Percentiles rank a stretch among this genome's conserved stretches.
phyloP scores from a whole-genome alignment of 2,113 vertebrate species.

The Pedetes capensis region DNA sequence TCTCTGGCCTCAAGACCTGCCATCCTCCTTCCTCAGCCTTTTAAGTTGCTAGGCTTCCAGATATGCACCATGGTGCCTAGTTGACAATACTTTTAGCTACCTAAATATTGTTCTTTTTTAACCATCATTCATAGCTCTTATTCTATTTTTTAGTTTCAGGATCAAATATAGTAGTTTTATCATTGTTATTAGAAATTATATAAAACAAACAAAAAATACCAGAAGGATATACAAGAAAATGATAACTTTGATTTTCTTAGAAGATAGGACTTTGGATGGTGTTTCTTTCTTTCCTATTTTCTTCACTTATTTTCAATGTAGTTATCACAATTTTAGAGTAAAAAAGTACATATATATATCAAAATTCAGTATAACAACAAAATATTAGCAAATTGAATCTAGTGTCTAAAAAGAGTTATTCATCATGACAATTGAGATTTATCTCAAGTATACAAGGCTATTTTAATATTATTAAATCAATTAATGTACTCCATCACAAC shows the following conservation, averaged over 20 bases:
- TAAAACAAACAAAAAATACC: not conserved
- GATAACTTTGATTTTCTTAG: not conserved
- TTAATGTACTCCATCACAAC: not conserved
- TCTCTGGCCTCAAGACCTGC: no score
- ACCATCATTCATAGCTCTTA: not conserved
- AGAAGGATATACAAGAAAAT: not conserved
- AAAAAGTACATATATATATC: not conserved
- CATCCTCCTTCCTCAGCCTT: no score
- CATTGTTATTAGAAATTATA: not conserved
- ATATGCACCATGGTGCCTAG: no score
- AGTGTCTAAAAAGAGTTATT: not conserved
- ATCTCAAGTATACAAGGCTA: not conserved
- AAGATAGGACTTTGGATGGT: not conserved
- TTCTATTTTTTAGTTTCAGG: not conserved
- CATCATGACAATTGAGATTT: not conserved
- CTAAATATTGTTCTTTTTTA: not conserved
- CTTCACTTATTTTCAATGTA: not conserved
- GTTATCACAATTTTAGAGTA: not conserved
- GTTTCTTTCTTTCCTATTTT: not conserved
- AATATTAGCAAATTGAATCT: not conserved
- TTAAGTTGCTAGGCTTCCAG: no score
- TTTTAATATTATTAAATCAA: not conserved
- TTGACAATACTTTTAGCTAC: not conserved
- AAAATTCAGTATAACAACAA: not conserved
- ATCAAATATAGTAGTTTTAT: not conserved